Evolutionary conservation across 2,113 vertebrate species (phyloP).

Genomic region (Recurvirostra avosetta): DNA sequence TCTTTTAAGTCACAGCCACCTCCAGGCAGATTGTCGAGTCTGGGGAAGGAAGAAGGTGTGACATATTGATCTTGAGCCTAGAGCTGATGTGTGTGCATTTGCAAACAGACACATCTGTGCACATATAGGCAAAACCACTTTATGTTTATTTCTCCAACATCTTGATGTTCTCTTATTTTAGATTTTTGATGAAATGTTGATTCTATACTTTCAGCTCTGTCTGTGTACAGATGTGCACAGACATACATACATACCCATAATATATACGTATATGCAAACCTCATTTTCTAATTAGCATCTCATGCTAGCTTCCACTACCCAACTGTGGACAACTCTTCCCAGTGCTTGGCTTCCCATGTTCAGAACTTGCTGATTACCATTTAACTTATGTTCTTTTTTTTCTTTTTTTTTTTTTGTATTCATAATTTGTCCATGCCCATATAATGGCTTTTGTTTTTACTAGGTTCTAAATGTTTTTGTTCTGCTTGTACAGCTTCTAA

Average conservation of each 20-base stretch:
- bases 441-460: neutral
- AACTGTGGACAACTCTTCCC: neutral
- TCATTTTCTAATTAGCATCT: neutral
- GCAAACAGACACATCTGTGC: neutral
- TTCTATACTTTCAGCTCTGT: neutral
- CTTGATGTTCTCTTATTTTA: neutral
- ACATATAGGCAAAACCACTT: neutral
- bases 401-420: neutral
- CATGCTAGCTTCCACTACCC: neutral
- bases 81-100: neutral
- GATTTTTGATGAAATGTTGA: neutral
- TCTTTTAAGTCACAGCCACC: neutral
- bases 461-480: neutral
- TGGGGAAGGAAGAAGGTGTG: neutral
- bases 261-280: rapidly evolving
- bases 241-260: neutral
- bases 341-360: neutral
- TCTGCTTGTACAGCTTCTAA: neutral
- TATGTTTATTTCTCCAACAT: neutral
- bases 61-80: neutral
- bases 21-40: neutral
- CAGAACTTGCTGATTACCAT: neutral
- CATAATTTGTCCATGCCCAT: neutral
- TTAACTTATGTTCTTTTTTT: neutral
- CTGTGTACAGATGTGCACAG: neutral